Conservation (phyloP, 2,797 vertebrate species). For the Ataeniobius toweri region DNA sequence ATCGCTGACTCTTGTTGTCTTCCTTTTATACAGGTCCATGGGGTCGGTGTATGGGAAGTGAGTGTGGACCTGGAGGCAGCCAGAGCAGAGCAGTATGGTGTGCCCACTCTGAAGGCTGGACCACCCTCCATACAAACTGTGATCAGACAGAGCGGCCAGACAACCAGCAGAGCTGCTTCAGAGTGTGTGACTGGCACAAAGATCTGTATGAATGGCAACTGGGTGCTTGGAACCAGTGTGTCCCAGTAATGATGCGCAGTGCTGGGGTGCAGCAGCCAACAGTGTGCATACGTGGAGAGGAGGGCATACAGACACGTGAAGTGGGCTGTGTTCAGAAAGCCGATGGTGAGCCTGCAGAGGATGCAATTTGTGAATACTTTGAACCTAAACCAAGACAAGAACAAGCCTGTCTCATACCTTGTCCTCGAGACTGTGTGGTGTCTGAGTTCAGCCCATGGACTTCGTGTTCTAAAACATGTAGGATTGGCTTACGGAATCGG, state of each 20-base stretch:
- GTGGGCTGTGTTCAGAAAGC: constrained; percentile 89
- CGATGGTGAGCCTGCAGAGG: constrained; percentile 81
- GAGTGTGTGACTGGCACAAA: constrained; percentile 96
- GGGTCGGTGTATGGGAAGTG: constrained; percentile 96
- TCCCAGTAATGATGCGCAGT: constrained; percentile 85
- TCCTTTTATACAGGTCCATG: constrained; percentile 86
- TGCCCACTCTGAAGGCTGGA: constrained; percentile 95
- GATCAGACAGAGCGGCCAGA: constrained; percentile 83
- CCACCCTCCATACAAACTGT: constrained; percentile 92
- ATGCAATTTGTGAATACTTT: constrained; percentile 95
- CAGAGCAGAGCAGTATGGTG: constrained; percentile 96
- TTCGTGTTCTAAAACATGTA: constrained; percentile 89
- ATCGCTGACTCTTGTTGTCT: constrained; percentile 18
- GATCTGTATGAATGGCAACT: constrained; percentile 94
- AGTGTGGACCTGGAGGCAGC: constrained; percentile 93
- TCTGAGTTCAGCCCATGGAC: constrained; percentile 90
- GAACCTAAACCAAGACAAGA: constrained; percentile 93
- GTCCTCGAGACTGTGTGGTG: constrained; percentile 90
- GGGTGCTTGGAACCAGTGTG: constrained; percentile 90
- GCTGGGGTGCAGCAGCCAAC: constrained; percentile 64
- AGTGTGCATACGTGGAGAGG: constrained; percentile 88
- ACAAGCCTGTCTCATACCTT: constrained; percentile 95
- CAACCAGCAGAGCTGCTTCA: constrained; percentile 94
- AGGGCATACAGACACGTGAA: constrained; percentile 93
- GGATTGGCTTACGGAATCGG: constrained; percentile 89